Conservation (phyloP, 2,888 invertebrate species). For the Agrochola circellaris region DNA sequence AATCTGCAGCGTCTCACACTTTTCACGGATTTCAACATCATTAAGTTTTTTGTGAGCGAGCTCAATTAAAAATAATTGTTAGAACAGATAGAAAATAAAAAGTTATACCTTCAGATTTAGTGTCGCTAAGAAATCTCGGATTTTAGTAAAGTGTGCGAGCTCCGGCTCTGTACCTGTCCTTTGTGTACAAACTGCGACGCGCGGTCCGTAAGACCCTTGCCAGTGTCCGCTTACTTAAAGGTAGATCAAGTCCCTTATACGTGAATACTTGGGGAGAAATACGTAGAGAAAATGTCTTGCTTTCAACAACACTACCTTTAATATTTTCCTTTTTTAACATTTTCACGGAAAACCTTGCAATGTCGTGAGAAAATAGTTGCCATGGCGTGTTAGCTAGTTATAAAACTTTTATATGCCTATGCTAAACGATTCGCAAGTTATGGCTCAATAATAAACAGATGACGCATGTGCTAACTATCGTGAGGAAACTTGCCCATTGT, state of each 20-base stretch:
- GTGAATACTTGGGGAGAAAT: slow-evolving; percentile 36
- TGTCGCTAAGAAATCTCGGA: slow-evolving; percentile 54
- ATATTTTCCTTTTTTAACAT: slow-evolving; percentile 20
- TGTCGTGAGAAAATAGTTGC: slow-evolving; percentile 36
- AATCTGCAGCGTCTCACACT: slow-evolving; percentile 75
- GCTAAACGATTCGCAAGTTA: slow-evolving; percentile 62
- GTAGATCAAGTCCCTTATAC: slow-evolving; percentile 53
- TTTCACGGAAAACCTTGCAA: slow-evolving; percentile 14
- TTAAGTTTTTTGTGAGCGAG: slow-evolving; percentile 72
- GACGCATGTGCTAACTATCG: slow-evolving; percentile 56
- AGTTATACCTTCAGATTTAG: slow-evolving; percentile 49
- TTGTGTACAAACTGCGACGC: slow-evolving; percentile 51
- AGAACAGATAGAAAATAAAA: slow-evolving; percentile 66
- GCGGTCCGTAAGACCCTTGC: slow-evolving; percentile 55
- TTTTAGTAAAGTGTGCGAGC: slow-evolving; percentile 48
- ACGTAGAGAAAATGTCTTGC: slow-evolving; percentile 32
- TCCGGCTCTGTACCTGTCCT: slow-evolving; percentile 51
- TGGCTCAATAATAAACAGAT: slow-evolving; percentile 61
- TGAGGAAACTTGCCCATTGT: slow-evolving; percentile 40
- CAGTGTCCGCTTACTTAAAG: slow-evolving; percentile 57
- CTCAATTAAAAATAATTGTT: slow-evolving; percentile 74
- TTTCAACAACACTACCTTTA: slow-evolving; percentile 28
- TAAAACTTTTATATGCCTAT: slow-evolving; percentile 58
- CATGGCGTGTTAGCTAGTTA: slow-evolving; percentile 41
- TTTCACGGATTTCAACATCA: slow-evolving; percentile 75